Percentiles rank a stretch among this genome's conserved stretches.
These are phyloP conservation scores for Eurystomus glaucurus DNA, from an alignment of 2,797 vertebrate species.

Conservation along the genomic window DNA sequence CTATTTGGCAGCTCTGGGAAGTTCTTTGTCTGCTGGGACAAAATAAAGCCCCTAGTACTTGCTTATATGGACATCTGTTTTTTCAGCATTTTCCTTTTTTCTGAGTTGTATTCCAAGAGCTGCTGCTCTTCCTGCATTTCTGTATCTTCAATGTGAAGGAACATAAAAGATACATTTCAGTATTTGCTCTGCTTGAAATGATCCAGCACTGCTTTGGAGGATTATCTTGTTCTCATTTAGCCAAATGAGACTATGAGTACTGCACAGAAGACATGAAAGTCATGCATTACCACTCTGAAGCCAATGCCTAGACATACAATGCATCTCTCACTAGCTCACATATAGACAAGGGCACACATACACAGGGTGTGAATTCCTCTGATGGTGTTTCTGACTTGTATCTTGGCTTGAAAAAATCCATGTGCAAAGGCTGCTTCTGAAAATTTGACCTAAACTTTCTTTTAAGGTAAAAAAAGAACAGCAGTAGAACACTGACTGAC, in stretches of 20 bases:
- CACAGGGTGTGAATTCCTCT: background rate
- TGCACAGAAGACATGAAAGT: background rate
- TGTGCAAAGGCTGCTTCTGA: background rate
- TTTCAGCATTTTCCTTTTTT: background rate
- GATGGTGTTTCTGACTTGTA: background rate
- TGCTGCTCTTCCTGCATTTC: background rate
- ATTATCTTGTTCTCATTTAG: background rate
- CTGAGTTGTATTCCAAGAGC: rapidly evolving
- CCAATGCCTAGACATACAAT: background rate
- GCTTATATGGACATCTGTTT: background rate
- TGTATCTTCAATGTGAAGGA: background rate
- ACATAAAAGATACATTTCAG: background rate
- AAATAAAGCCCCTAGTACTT: background rate
- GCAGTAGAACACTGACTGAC: background rate
- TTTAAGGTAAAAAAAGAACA: background rate
- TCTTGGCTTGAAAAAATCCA: background rate
- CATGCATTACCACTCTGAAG: background rate
- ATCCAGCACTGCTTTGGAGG: background rate
- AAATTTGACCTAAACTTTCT: background rate
- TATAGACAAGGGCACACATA: background rate
- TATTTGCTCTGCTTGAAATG: background rate
- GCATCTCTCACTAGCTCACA: background rate
- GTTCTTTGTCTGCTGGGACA: background rate
- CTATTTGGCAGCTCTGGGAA: background rate
- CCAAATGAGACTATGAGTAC: rapidly evolving